Evolutionary conservation across 2,888 invertebrate species (phyloP).

Genomic region (Drosophila nr. medialis): DNA sequence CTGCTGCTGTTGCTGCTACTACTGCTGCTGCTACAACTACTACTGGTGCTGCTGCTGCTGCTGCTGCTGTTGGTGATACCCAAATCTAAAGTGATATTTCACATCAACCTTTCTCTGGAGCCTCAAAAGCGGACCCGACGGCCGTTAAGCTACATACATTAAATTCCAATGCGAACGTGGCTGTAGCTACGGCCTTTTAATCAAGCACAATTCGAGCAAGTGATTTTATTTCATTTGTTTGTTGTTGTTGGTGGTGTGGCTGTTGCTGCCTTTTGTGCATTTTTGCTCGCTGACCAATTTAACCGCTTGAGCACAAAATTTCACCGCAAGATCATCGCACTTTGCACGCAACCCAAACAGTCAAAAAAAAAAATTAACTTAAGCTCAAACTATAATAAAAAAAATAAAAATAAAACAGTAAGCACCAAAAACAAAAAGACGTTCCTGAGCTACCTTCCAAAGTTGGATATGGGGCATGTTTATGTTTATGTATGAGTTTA

Average conservation of each 20-base stretch:
- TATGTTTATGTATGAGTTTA: conserved; percentile 75
- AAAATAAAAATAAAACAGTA: conserved; percentile 17
- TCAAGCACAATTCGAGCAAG: conserved; percentile 73
- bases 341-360: conserved; percentile 75
- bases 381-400: conserved; percentile 26
- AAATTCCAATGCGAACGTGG: conserved; percentile 53
- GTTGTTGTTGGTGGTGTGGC: conserved; percentile 24
- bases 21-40: conserved; percentile 6
- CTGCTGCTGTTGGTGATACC: conserved; percentile 60
- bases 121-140: conserved; percentile 44
- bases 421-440: conserved; percentile 43
- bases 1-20: conserved; percentile 5
- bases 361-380: conserved; percentile 37
- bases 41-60: conserved; percentile 18
- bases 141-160: conserved; percentile 31
- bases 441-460: conserved; percentile 48
- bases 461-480: conserved; percentile 59
- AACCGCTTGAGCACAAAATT: conserved; percentile 81
- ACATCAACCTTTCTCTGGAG: conserved; percentile 72
- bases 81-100: conserved; percentile 70
- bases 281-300: conserved; percentile 81
- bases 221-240: conserved; percentile 70
- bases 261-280: conserved; percentile 59
- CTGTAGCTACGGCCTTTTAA: conserved; percentile 66
- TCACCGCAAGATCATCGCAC: conserved; percentile 81